Conservation (phyloP, 2,888 invertebrate genomes). For the Phasia obesa region DNA sequence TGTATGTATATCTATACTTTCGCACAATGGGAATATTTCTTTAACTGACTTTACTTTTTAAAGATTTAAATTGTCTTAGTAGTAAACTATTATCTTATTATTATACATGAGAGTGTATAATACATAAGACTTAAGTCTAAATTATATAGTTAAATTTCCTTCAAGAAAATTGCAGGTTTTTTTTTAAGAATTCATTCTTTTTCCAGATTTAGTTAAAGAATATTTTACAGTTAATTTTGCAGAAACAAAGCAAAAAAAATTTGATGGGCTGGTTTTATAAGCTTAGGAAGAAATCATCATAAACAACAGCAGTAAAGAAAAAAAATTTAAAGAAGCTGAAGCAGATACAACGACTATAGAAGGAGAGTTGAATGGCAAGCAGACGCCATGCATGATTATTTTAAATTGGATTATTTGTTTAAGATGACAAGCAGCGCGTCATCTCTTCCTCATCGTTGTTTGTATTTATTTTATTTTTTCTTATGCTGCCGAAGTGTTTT, state of each 20-base stretch:
- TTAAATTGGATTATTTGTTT: slow-evolving; percentile 74
- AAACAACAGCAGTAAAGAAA: slow-evolving; percentile 17
- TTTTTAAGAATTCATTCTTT: background rate
- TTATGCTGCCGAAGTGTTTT: background rate
- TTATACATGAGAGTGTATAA: too few species aligned
- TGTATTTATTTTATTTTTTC: slow-evolving; percentile 13
- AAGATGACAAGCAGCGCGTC: slow-evolving; percentile 65
- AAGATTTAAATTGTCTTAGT: too few species aligned
- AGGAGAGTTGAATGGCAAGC: slow-evolving; percentile 50
- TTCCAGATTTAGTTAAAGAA: background rate
- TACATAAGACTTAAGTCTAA: too few species aligned
- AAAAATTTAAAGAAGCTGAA: slow-evolving; percentile 8
- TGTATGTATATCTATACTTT: too few species aligned
- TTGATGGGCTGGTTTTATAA: slow-evolving; percentile 57
- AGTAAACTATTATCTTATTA: too few species aligned
- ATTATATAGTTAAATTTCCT: too few species aligned
- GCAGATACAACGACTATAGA: slow-evolving; percentile 27
- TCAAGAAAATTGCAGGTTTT: background rate
- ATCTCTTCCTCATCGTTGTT: slow-evolving; percentile 62
- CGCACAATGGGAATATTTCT: too few species aligned
- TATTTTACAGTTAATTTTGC: slow-evolving; percentile 34
- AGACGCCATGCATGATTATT: slow-evolving; percentile 72
- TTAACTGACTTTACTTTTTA: too few species aligned
- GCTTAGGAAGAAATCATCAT: slow-evolving; percentile 48
- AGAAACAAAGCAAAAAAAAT: slow-evolving; percentile 30